Evolutionary conservation across 1,140 invertebrate species (phyloP).

Genomic region (Drosophila tristis): DNA sequence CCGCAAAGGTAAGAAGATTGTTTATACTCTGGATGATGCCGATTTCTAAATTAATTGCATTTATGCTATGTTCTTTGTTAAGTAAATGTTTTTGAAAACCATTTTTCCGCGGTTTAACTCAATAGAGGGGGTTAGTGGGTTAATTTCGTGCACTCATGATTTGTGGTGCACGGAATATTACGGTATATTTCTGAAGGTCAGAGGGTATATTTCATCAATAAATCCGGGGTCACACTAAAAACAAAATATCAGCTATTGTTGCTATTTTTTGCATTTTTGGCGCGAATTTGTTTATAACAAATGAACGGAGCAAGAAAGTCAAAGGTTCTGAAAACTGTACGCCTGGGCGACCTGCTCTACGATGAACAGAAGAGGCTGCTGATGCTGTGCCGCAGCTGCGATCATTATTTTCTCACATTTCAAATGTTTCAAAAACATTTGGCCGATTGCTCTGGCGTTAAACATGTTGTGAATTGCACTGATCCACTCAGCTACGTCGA

Average conservation of each 20-base stretch:
- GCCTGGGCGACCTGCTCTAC: conserved; percentile 58
- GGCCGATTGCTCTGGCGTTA: conserved; percentile 37
- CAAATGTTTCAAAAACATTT: conserved; percentile 50
- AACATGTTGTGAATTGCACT: conserved; percentile 43
- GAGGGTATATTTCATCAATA: too few relatives aligned
- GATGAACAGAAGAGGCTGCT: conserved; percentile 63
- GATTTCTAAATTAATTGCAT: too few relatives aligned
- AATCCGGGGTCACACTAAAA: neutral
- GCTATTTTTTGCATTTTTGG: conserved; percentile 10
- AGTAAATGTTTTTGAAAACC: too few relatives aligned
- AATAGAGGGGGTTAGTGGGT: too few relatives aligned
- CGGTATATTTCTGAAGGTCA: too few relatives aligned
- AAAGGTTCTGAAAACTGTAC: conserved; percentile 47
- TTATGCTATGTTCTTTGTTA: too few relatives aligned
- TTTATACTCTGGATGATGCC: too few relatives aligned
- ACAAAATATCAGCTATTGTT: neutral
- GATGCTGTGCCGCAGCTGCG: conserved; percentile 58
- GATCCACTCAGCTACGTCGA: conserved; percentile 54
- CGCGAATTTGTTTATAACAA: conserved; percentile 37
- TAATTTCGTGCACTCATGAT: too few relatives aligned
- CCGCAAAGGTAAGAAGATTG: too few relatives aligned
- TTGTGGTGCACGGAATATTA: too few relatives aligned
- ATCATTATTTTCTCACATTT: conserved; percentile 46
- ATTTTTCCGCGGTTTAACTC: too few relatives aligned
- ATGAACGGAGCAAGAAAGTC: conserved; percentile 56